These are phyloP conservation scores for Bembecia ichneumoniformis DNA, from an alignment of 2,888 invertebrate genomes.

Conservation along the genomic window DNA sequence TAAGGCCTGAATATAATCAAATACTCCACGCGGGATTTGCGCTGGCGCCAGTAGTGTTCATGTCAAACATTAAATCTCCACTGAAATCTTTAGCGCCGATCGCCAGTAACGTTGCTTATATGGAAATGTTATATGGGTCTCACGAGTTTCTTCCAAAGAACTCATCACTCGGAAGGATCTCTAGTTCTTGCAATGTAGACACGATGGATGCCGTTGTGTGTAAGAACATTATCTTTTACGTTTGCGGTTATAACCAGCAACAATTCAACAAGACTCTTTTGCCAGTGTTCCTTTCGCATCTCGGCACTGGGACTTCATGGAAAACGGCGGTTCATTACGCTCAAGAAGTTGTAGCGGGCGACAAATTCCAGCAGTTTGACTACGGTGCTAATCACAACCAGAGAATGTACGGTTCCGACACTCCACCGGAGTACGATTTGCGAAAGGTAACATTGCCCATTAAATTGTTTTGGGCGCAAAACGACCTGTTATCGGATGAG, in stretches of 20 bases:
- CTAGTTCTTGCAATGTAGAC: conserved; percentile 68
- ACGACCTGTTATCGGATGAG: conserved; percentile 80
- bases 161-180: conserved; percentile 69
- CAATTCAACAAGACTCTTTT: conserved; percentile 79
- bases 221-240: conserved; percentile 78
- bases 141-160: conserved; percentile 81
- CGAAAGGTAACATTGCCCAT: conserved; percentile 72
- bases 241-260: conserved; percentile 79
- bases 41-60: conserved; percentile 78
- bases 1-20: conserved; percentile 77
- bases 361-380: conserved; percentile 78
- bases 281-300: conserved; percentile 78
- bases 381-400: conserved; percentile 74
- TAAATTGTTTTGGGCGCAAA: conserved; percentile 76
- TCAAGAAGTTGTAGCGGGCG: conserved; percentile 65
- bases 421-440: conserved; percentile 76
- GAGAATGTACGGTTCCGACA: conserved; percentile 63
- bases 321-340: conserved; percentile 80
- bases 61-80: conserved; percentile 76
- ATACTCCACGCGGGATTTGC: conserved; percentile 76
- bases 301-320: conserved; percentile 83
- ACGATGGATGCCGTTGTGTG: conserved; percentile 74
- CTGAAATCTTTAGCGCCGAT: conserved; percentile 77
- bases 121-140: conserved; percentile 75
- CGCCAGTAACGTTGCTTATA: conserved; percentile 69